Conservation (phyloP, 2,797 vertebrate genomes). For the Chelonia mydas region DNA sequence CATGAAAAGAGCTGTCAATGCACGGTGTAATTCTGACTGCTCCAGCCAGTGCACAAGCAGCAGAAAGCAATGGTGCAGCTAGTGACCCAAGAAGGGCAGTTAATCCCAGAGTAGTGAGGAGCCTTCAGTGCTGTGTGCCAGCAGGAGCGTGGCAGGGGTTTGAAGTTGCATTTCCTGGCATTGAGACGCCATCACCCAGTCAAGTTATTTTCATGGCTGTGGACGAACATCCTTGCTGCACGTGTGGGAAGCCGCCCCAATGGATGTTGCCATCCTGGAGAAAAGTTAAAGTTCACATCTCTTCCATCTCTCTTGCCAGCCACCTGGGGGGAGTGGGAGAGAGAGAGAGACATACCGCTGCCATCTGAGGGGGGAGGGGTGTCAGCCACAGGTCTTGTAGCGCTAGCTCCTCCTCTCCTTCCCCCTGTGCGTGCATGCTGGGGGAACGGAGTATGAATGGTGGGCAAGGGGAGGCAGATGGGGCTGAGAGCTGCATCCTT, state of each 20-base stretch:
- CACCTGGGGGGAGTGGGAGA: fast-evolving
- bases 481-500: background rate
- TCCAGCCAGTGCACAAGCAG: background rate
- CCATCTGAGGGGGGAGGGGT: background rate
- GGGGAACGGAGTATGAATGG: background rate
- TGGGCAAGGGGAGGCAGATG: background rate
- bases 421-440: background rate
- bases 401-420: background rate
- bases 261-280: background rate
- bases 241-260: background rate
- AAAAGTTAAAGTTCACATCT: background rate
- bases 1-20: background rate
- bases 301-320: background rate
- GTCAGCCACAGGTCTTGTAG: background rate
- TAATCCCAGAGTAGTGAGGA: background rate
- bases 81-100: background rate
- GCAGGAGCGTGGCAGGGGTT: background rate
- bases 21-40: background rate
- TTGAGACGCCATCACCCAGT: background rate
- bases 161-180: background rate
- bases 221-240: background rate
- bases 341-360: background rate
- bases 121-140: background rate
- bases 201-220: background rate
- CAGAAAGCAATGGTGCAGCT: background rate